A percentile compares a stretch with the other conserved stretches of the same genome.
phyloP scores from a whole-genome alignment of 2,797 vertebrate species.

The Molossus molossus region DNA sequence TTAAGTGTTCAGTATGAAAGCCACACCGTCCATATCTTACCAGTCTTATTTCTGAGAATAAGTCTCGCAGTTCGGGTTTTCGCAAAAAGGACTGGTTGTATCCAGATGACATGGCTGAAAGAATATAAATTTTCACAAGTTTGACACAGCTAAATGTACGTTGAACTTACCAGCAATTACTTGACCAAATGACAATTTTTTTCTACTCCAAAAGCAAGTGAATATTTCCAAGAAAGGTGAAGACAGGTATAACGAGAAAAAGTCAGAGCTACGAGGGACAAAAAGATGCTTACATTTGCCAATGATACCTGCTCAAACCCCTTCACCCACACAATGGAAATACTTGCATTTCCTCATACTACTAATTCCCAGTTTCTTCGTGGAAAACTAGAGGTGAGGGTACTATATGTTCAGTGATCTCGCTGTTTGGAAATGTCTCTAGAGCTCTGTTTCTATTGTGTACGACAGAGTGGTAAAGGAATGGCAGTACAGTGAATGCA shows the following conservation, averaged over 20 bases:
- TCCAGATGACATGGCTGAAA: slow-evolving; percentile 59
- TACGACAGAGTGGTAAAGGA: too few species aligned
- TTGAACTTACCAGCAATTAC: slow-evolving; percentile 75
- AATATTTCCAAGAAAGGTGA: neutral
- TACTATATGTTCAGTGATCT: too few species aligned
- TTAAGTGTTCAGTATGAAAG: neutral
- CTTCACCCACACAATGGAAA: neutral
- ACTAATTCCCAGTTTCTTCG: too few species aligned
- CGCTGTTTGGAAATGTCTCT: too few species aligned
- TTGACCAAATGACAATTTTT: neutral
- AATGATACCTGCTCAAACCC: neutral
- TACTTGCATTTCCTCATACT: neutral
- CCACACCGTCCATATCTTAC: neutral
- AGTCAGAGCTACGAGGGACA: neutral
- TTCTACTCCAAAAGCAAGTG: neutral
- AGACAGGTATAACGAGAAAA: neutral
- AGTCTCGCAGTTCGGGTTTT: neutral
- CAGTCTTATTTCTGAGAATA: neutral
- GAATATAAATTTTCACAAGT: neutral
- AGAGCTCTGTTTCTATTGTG: neutral
- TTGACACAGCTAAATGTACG: neutral
- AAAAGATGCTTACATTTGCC: neutral
- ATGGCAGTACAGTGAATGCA: too few species aligned
- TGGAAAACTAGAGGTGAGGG: too few species aligned
- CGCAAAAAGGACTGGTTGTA: neutral